Evolutionary conservation across 1,140 invertebrate species (phyloP), one percentile per base, ranked within the genome.

Genomic region (Galleria mellonella): DNA sequence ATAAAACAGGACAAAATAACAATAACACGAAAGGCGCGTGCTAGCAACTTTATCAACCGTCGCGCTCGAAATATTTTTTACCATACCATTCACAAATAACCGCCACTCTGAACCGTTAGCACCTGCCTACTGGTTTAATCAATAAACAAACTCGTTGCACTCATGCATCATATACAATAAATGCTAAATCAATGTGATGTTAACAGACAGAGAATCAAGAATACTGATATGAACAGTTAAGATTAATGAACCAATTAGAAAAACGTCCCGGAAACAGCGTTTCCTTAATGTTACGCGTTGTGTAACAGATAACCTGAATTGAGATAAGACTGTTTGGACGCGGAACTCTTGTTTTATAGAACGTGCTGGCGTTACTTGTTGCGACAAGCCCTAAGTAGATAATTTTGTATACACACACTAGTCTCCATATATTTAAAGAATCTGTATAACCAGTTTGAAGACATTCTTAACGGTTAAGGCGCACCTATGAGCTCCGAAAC

Each of bases 71-170:
- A 55, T 54, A 52, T 74, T 78, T 82, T 79, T 82, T 77, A 64
- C 55, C 57, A 32, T 13, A 55, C 52, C 68, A 72, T 72, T 76
- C 66, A 73, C 56, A 66, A 72, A 66, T 73, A 83, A 83, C 78
- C 72, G 78, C 57, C 78, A 62, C 30, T 30, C 31, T 49, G 42
- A 55, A 72, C 78, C 78, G 78, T 83, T 83, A 77, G 30, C 78
- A 79, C 75, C 78, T 77, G 74, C 68, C 59, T 56, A 40, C 39
- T 10, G 30, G 9, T 31, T 31, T 31, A 8, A 31, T 31, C 30
- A 31, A 31, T 31, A 33, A 43, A 31, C 40, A 11, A 17, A 44
- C 36, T 30, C 6, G 43, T 23, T 23, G 6, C 17, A 23, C 6
- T 3, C 2, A 23, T 23, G 17, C 17, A 23, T 23, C 17, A n/a